Evolutionary conservation across 2,797 vertebrate species (phyloP), one percentile per base, ranked within the genome.

Genomic region (Lophotriccus pileatus): DNA sequence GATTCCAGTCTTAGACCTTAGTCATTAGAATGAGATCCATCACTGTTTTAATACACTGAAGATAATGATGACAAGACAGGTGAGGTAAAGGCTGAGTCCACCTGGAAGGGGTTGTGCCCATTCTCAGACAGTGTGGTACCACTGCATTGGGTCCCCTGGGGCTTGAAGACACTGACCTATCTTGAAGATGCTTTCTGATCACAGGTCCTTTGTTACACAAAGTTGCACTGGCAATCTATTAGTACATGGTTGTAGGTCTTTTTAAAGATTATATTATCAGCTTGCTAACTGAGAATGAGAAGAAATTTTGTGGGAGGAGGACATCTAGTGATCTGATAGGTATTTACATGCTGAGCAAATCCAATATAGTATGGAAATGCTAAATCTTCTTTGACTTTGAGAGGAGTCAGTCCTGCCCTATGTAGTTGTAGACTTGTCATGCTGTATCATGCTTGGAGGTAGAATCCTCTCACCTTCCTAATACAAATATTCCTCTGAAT

Each of bases 321-420:
- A 93, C 97, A 96, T 72, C 97, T 97, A 97, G 97, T 94, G 97
- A 86, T 50, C 32, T 47, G 34, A 25, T 41, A 2, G 0, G 2
- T 70, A 39, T 68, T 83, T 86, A 62, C 94, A 90, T 10, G n/a
- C 36, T 53, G 28, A 34, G 58, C 47, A 64, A 81, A 78, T 47
- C 20, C 14, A 41, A 23, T 53, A 13, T 3, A 53, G 9, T 21
- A 19, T 7, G 21, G 66, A 72, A 89, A 84, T 64, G 36, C n/a
- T 49, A 59, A 78, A 64, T 59, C 22, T 73, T 16, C 27, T 84
- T 81, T 44, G 47, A 32, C 22, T 76, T 88, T 58, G 52, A 43
- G 34, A 53, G 7, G 21, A 7, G 36, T 55, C 24, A 30, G 24
- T 30, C 32, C 43, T 67, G 27, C 44, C 24, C 8, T 70, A 2